Conservation (phyloP, 2,113 vertebrate species). For the Microcebus murinus region DNA sequence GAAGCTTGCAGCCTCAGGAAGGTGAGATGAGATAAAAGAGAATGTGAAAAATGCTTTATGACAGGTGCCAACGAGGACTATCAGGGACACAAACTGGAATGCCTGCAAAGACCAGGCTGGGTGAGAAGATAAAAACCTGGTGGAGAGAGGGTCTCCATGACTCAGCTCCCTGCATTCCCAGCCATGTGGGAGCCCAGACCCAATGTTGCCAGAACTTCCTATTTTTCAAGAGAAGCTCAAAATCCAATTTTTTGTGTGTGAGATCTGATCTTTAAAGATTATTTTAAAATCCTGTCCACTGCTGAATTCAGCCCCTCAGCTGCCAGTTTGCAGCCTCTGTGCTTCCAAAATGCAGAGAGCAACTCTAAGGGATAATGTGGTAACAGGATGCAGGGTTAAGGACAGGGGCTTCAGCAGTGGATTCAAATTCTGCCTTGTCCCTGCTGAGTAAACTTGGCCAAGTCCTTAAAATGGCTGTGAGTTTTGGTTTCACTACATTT, state of each 20-base stretch:
- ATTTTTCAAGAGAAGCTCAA: conserved; percentile 26
- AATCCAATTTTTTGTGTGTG: background rate
- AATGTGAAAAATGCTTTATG: conserved; percentile 30
- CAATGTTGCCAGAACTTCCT: background rate
- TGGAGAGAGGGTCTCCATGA: fast-evolving
- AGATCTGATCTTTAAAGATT: background rate
- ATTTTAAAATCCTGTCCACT: background rate
- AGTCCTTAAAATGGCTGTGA: background rate
- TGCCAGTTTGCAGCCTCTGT: background rate
- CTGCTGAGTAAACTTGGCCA: background rate
- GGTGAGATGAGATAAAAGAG: background rate
- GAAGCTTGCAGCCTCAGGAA: background rate
- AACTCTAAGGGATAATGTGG: background rate
- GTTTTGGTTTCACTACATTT: background rate
- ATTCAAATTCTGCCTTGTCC: background rate
- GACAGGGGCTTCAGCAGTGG: no score
- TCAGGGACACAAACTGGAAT: background rate
- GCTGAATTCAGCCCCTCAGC: background rate
- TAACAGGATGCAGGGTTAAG: background rate
- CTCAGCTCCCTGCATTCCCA: fast-evolving
- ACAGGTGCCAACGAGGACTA: background rate
- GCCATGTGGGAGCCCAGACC: background rate
- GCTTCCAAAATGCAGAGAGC: background rate
- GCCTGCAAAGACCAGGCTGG: background rate
- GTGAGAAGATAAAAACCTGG: background rate